Conservation (phyloP, 2,888 invertebrate species). For the Amiota minor region DNA sequence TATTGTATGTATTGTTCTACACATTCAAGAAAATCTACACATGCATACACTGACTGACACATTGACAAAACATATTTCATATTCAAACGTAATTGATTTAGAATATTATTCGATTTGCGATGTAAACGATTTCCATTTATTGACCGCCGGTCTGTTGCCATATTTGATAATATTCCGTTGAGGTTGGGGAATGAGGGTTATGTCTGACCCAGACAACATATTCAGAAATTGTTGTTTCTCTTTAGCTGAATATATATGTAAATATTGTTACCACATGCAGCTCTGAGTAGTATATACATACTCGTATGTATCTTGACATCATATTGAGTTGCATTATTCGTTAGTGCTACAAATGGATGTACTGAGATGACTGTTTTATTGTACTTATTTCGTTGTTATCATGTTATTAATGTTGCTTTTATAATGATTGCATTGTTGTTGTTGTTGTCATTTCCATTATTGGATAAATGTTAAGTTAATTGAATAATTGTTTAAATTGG, state of each 20-base stretch:
- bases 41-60: background rate
- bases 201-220: conserved; percentile 33
- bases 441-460: no score
- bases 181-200: no score
- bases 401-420: background rate
- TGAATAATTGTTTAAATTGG: no score
- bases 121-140: conserved; percentile 57
- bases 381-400: background rate
- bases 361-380: background rate
- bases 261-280: no score
- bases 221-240: conserved; percentile 57
- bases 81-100: conserved; percentile 57
- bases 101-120: conserved; percentile 62
- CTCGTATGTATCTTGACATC: no score
- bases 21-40: background rate
- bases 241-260: background rate
- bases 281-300: no score
- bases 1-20: background rate
- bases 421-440: no score
- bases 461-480: no score
- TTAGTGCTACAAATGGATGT: no score
- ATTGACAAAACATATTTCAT: background rate
- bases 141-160: background rate
- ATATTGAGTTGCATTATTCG: no score
- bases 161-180: no score